A percentile compares a stretch with the other conserved stretches of the same genome.
Conservation (phyloP, 92 coral and sea anemone species). For the Palythoa caribaeorum region DNA sequence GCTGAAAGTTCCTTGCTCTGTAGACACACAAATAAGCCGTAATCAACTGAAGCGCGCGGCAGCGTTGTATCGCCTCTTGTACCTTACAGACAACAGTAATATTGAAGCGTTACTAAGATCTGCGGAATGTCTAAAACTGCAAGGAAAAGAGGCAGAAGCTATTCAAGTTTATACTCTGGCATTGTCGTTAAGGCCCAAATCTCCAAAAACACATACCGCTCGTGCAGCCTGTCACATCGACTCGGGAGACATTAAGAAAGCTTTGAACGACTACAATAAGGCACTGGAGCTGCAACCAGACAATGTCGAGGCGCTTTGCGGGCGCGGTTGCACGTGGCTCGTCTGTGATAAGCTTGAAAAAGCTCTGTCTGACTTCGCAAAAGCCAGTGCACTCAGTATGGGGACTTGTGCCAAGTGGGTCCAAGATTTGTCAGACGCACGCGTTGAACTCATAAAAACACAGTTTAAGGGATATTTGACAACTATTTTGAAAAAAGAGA, state of each 20-base stretch:
- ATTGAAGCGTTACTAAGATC: constrained; percentile 81
- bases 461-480: constrained; percentile 63
- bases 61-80: constrained; percentile 74
- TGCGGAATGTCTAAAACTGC: constrained; percentile 87
- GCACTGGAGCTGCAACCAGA: constrained; percentile 78
- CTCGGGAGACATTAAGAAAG: constrained; percentile 69
- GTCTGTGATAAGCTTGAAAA: constrained; percentile 60
- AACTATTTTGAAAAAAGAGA: constrained; percentile 44
- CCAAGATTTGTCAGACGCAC: constrained; percentile 61
- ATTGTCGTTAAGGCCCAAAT: constrained; percentile 62
- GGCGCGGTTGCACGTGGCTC: constrained; percentile 73
- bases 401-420: constrained; percentile 62
- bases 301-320: constrained; percentile 82
- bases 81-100: constrained; percentile 75
- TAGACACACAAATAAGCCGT: constrained; percentile 59
- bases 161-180: constrained; percentile 62
- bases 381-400: constrained; percentile 56
- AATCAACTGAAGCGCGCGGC: constrained; percentile 72
- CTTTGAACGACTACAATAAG: constrained; percentile 78
- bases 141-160: constrained; percentile 78
- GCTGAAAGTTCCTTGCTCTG: constrained; percentile 62
- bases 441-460: constrained; percentile 54
- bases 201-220: constrained; percentile 70
- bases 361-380: constrained; percentile 61
- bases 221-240: constrained; percentile 85